These are phyloP conservation scores for Miniopterus natalensis DNA, from an alignment of 2,113 vertebrate genomes.

Conservation along the genomic window DNA sequence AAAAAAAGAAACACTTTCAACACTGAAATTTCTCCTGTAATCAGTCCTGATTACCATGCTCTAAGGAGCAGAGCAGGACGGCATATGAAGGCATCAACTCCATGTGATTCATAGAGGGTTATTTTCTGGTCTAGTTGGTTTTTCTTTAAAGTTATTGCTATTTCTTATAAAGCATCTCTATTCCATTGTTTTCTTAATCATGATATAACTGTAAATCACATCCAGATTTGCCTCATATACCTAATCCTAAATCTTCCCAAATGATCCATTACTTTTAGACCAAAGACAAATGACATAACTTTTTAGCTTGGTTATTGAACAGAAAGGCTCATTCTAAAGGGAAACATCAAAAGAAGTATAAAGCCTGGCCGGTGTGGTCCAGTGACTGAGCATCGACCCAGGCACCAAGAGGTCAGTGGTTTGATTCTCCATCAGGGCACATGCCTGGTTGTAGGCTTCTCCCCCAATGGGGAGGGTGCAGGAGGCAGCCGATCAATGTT, in stretches of 20 bases:
- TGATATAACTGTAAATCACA: not conserved
- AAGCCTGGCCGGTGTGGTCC: not conserved
- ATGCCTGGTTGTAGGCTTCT: too few relatives aligned
- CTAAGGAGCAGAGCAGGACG: not conserved
- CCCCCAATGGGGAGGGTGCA: too few relatives aligned
- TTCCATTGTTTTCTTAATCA: not conserved
- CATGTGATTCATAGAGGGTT: not conserved
- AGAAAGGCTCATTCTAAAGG: not conserved
- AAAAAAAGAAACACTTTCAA: not conserved
- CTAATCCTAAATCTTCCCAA: constrained; percentile 1
- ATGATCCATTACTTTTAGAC: not conserved
- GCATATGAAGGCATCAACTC: not conserved
- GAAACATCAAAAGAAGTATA: not conserved
- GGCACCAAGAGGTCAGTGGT: too few relatives aligned
- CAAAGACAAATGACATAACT: not conserved
- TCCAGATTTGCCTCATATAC: not conserved
- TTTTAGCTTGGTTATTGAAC: not conserved
- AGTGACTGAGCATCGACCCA: too few relatives aligned
- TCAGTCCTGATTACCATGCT: not conserved
- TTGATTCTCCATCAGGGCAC: too few relatives aligned
- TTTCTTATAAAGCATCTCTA: not conserved
- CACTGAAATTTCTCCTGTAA: not conserved
- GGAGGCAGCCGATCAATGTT: too few relatives aligned
- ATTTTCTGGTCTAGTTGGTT: not conserved
- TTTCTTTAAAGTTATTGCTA: not conserved